Conservation (phyloP, 2,113 vertebrate species). For the Heterotilapia buettikoferi region DNA sequence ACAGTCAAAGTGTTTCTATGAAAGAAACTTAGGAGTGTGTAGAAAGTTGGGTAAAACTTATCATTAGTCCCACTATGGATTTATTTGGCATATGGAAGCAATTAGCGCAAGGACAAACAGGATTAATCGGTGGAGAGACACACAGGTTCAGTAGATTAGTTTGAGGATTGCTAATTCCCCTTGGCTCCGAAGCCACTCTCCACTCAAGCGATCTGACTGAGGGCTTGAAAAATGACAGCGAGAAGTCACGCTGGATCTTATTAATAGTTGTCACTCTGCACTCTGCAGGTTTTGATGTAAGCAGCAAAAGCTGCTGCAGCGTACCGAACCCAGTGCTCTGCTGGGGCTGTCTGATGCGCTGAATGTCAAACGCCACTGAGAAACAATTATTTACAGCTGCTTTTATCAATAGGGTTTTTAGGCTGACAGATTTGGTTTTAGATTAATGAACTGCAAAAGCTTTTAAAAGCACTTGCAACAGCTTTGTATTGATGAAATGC, state of each 20-base stretch:
- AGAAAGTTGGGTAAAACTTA: conserved; percentile 41
- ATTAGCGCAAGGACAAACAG: conserved; percentile 68
- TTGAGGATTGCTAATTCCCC: conserved; percentile 59
- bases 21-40: neutral
- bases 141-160: conserved; percentile 61
- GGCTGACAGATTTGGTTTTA: conserved; percentile 37
- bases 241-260: conserved; percentile 47
- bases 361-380: conserved; percentile 32
- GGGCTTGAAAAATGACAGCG: conserved; percentile 36
- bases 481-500: conserved; percentile 30
- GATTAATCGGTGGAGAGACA: conserved; percentile 58
- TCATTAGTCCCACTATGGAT: conserved; percentile 35
- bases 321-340: neutral
- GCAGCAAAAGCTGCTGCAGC: neutral
- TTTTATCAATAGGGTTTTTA: conserved; percentile 32
- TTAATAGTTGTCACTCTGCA: conserved; percentile 15
- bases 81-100: conserved; percentile 58
- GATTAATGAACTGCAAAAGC: conserved; percentile 55
- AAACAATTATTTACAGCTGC: conserved; percentile 57
- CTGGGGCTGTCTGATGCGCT: conserved; percentile 18
- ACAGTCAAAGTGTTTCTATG: neutral
- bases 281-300: conserved; percentile 22
- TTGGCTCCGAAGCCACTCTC: conserved; percentile 17
- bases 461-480: conserved; percentile 33
- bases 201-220: conserved; percentile 35